A percentile compares a stretch with the other conserved stretches of the same genome.
Evolutionary conservation across 1,140 invertebrate genomes (phyloP).

Genomic region (Mizuhopecten yessoensis): DNA sequence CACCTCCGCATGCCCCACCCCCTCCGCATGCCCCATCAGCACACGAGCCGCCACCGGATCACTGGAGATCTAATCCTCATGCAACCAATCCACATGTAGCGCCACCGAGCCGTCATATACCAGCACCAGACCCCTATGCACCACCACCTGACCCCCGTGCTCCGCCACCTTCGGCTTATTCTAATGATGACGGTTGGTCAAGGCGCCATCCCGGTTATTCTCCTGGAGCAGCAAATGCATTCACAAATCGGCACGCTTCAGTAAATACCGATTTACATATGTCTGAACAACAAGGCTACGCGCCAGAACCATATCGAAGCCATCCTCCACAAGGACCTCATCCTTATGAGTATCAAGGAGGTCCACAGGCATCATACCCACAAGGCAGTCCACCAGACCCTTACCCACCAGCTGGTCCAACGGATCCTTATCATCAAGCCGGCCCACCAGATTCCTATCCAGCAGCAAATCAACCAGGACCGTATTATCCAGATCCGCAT

Average conservation of each 20-base stretch:
- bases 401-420: background rate
- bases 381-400: background rate
- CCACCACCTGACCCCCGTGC: background rate
- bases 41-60: too few relatives aligned
- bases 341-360: background rate
- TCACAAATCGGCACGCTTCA: background rate
- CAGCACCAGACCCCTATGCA: background rate
- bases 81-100: background rate
- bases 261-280: background rate
- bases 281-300: background rate
- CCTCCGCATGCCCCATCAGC: background rate
- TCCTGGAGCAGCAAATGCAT: too few relatives aligned
- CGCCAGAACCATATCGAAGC: background rate
- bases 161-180: background rate
- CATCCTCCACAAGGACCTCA: background rate
- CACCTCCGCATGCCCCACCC: background rate
- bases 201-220: background rate
- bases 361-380: slow-evolving; percentile 2
- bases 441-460: background rate
- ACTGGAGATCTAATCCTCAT: background rate
- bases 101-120: background rate
- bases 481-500: background rate
- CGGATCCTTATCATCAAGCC: background rate
- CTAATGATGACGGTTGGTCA: background rate
- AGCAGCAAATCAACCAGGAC: background rate